Evolutionary conservation across 2,797 vertebrate species (phyloP), one percentile per base, ranked within the genome.

Genomic region (Poecilia gillii): DNA sequence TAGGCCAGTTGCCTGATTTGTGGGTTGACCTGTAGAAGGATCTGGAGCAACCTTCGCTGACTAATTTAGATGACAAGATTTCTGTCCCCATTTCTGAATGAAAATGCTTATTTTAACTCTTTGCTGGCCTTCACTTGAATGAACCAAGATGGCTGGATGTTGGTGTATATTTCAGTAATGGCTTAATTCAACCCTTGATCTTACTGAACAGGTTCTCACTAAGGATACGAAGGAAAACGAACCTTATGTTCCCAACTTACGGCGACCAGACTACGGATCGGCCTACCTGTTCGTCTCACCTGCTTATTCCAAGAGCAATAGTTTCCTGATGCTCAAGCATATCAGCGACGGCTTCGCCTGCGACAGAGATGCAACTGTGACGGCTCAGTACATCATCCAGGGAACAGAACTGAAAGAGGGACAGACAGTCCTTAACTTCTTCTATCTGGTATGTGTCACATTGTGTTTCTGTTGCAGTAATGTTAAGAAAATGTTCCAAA

Each of bases 281-380:
- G 92, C 83, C 39, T 43, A 59, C 2, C 92, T 87, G n/a, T 8
- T 2, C 0, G 57, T 92, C 20, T 25, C 0, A 0, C 81, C 86
- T 0, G 97, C 97, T 86, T 96, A 97, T 92, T 97, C 97, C 43
- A 87, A 91, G 64, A 97, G 96, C 77, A 94, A 75, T 1, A 97
- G 97, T 79, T 98, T 97, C 77, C 25, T 97, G 84, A 96, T 92
- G 87, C 90, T 98, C 1, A 84, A 89, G 84, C 90, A 88, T 3
- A 77, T 90, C 51, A 57, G 13, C 1, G 80, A 84, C 25, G 72
- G 79, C 36, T 85, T 98, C 66, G 78, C 87, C 45, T 98, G 97
- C 59, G 84, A 92, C 59, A 84, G 83, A 36, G 88, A 92, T 3
- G 89, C 57, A 0, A 39, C 0, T 0, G 81, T 97, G 49, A 85